Base-by-base conservation (phyloP, 37 sponge, comb jelly and placozoan genomes). In the Ianthella basta region DNA sequence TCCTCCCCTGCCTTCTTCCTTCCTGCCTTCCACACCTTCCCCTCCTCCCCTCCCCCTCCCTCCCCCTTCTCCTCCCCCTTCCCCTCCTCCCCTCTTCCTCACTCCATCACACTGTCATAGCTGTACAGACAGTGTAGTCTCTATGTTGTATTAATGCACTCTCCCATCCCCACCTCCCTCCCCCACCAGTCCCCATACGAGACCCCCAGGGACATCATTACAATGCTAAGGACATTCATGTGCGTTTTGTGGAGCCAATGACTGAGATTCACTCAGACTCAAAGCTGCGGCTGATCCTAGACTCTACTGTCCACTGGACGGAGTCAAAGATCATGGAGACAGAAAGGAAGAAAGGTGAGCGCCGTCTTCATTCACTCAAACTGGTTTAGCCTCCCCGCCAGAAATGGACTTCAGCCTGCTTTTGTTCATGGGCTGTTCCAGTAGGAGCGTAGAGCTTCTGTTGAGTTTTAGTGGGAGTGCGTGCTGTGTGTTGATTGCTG, bases 161-260 rank as follows among this genome's bases (percentile, higher is more conserved):
- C 50, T 44, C 50, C 50, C 8, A 44, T 8, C 50, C 8, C 50
- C 50, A 44, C 3, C 8, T 8, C 50, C 50, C 50, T 8, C 50
- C 1, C 36, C 30, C 50, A 3, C 63, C 36, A 94, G 94, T 63
- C 18, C 94, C 83, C 50, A 72, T 91, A 14, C 83, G 85, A 10
- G 95, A 95, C 64, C 83, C 63, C 0, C 90, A 87, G 38, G 89
- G 92, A 12, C 95, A 90, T 19, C 60, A 35, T 4, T 88, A 92
- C 84, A 79, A 59, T 50, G 88, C 80, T 0, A 56, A 36, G 69
- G 89, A 92, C 72, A 63, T 89, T 15, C 36, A 77, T 0, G 72
- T 95, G 10, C 38, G 69, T 30, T 80, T 95, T 37, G 87, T 90
- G 10, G 95, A 89, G 55, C 92, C 95, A 14, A 54, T 29, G 25